A percentile compares a stretch with the other conserved stretches of the same genome.
These are phyloP conservation scores for Macrotus californicus DNA, from an alignment of 2,113 vertebrate genomes.

Conservation along the genomic window DNA sequence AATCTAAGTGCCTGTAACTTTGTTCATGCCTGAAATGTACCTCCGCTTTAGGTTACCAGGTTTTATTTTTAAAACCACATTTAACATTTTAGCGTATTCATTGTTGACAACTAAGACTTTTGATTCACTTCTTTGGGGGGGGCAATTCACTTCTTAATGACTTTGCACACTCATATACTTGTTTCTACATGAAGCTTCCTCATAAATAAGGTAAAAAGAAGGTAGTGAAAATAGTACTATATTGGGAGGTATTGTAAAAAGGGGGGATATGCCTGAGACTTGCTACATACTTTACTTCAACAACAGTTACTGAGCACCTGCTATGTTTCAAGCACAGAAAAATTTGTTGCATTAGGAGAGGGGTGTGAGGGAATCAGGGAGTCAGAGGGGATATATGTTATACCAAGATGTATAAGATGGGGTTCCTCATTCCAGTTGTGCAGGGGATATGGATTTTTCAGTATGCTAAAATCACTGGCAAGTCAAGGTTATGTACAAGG, in stretches of 20 bases:
- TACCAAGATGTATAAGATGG: neutral
- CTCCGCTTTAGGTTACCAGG: neutral
- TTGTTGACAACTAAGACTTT: slow-evolving; percentile 27
- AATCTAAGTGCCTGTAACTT: neutral
- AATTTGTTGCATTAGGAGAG: neutral
- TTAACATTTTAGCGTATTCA: slow-evolving; percentile 27
- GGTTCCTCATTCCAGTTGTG: neutral
- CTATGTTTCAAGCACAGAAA: neutral
- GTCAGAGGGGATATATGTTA: neutral
- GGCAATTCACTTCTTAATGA: slow-evolving; percentile 31
- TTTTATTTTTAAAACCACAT: slow-evolving; percentile 39
- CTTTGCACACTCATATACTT: slow-evolving; percentile 3
- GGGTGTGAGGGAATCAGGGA: neutral
- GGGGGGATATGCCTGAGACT: neutral
- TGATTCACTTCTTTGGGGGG: neutral
- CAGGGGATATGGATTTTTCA: neutral
- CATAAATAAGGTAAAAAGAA: slow-evolving; percentile 23
- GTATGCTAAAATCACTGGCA: neutral
- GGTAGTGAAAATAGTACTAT: neutral
- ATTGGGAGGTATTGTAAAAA: neutral
- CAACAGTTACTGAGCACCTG: neutral
- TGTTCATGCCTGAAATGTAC: neutral
- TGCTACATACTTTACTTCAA: neutral
- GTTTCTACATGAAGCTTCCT: slow-evolving; percentile 26
- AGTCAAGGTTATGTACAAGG: neutral